Percentiles rank a stretch among this genome's conserved stretches.
phyloP scores from a whole-genome alignment of 2,888 invertebrate species.

The Dilophus febrilis region DNA sequence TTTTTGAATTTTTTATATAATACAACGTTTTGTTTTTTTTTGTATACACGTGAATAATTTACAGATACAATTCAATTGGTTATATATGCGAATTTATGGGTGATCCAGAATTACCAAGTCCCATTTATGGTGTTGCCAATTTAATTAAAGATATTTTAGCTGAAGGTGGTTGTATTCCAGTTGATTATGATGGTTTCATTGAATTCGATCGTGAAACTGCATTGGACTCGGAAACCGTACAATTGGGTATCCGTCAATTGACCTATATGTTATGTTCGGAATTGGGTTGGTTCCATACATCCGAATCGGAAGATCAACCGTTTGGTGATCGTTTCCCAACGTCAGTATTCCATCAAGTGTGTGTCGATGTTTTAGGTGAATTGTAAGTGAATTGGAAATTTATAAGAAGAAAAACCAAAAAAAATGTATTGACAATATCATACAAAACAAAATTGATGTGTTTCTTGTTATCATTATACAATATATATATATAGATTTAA shows the following conservation, averaged over 20 bases:
- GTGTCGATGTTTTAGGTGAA: neutral
- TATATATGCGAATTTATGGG: no score
- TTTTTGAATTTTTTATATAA: no score
- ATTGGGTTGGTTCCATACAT: conserved; percentile 69
- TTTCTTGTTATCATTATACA: neutral
- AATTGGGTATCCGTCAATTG: conserved; percentile 39
- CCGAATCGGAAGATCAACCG: conserved; percentile 40
- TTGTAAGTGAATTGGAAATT: no score
- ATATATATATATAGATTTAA: neutral
- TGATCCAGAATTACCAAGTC: no score
- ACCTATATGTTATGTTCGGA: conserved; percentile 73
- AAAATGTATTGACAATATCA: no score
- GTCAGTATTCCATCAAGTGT: conserved; percentile 12
- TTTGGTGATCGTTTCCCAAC: conserved; percentile 27
- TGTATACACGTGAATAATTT: no score
- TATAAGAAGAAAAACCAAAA: no score
- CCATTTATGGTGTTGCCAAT: no score
- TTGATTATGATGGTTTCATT: neutral
- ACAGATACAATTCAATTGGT: no score
- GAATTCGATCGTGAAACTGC: neutral
- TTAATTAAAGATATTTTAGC: no score
- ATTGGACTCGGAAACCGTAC: neutral
- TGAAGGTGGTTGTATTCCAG: neutral
- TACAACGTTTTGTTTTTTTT: no score
- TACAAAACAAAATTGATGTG: no score